Conservation (phyloP, 1,140 invertebrate species). For the Dermatophagoides farinae region DNA sequence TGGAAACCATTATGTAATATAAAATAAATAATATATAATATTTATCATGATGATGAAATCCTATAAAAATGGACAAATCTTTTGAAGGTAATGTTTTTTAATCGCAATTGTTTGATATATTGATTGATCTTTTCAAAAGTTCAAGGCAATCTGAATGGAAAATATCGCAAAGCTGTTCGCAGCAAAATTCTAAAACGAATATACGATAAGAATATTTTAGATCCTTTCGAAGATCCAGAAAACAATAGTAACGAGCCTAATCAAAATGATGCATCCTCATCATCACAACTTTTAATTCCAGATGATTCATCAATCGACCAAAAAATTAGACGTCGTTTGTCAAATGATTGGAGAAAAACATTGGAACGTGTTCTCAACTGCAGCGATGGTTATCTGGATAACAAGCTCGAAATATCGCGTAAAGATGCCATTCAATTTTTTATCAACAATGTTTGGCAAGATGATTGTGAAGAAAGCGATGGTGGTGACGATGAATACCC, state of each 20-base stretch:
- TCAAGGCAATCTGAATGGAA: not conserved
- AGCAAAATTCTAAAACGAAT: conserved; percentile 6
- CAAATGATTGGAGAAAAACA: conserved; percentile 1
- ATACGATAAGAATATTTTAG: not conserved
- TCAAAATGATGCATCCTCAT: not conserved
- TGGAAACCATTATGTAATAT: too few species aligned
- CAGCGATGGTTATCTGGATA: not conserved
- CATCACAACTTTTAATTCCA: not conserved
- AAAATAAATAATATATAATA: too few species aligned
- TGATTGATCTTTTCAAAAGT: not conserved
- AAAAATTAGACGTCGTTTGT: not conserved
- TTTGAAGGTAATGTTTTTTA: too few species aligned
- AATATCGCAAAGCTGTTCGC: not conserved
- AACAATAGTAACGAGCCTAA: too few species aligned
- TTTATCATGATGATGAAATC: too few species aligned
- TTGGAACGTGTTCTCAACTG: conserved; percentile 1
- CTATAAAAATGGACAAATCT: too few species aligned
- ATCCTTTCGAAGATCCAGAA: not conserved
- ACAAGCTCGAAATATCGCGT: not conserved
- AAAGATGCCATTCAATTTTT: conserved; percentile 3
- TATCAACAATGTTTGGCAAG: not conserved
- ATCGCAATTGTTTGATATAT: too few species aligned
- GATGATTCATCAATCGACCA: not conserved
- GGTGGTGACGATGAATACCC: not conserved
- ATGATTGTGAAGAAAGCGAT: not conserved